Percentiles rank a stretch among this genome's conserved stretches.
phyloP scores from a whole-genome alignment of 2,888 invertebrate genomes.

The Hipparchia semele region DNA sequence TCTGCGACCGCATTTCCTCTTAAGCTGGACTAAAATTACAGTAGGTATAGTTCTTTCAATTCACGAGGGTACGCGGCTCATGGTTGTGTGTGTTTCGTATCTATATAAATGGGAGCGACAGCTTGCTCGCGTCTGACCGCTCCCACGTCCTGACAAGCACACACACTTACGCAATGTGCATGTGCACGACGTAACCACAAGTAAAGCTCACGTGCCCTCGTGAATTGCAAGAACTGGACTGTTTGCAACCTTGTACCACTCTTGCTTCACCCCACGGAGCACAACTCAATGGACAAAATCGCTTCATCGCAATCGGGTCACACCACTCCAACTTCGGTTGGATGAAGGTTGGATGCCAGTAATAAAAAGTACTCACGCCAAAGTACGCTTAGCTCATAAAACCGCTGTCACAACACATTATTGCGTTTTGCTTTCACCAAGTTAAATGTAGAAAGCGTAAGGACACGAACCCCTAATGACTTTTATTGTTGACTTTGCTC shows the following conservation, averaged over 20 bases:
- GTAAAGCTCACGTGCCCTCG: too few relatives aligned
- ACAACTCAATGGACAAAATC: background rate
- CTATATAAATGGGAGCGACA: too few relatives aligned
- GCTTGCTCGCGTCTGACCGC: too few relatives aligned
- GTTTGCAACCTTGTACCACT: background rate
- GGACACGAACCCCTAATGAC: conserved; percentile 22
- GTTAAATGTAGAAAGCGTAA: conserved; percentile 33
- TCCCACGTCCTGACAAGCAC: too few relatives aligned
- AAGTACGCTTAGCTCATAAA: conserved; percentile 33
- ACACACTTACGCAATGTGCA: too few relatives aligned
- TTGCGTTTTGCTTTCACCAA: conserved; percentile 27
- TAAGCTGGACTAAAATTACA: too few relatives aligned
- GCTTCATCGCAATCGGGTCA: conserved; percentile 1
- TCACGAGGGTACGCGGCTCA: too few relatives aligned
- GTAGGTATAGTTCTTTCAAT: too few relatives aligned
- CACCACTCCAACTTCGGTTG: background rate
- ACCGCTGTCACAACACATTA: conserved; percentile 29
- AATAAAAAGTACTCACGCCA: conserved; percentile 25
- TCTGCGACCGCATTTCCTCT: too few relatives aligned
- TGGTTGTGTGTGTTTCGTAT: too few relatives aligned
- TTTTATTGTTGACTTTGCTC: conserved; percentile 22
- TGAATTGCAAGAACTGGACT: background rate
- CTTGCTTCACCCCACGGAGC: background rate
- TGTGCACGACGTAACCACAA: too few relatives aligned
- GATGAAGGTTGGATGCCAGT: background rate